Base-by-base conservation (phyloP, 2,888 invertebrate species). In the Stenchaetothrips biformis region DNA sequence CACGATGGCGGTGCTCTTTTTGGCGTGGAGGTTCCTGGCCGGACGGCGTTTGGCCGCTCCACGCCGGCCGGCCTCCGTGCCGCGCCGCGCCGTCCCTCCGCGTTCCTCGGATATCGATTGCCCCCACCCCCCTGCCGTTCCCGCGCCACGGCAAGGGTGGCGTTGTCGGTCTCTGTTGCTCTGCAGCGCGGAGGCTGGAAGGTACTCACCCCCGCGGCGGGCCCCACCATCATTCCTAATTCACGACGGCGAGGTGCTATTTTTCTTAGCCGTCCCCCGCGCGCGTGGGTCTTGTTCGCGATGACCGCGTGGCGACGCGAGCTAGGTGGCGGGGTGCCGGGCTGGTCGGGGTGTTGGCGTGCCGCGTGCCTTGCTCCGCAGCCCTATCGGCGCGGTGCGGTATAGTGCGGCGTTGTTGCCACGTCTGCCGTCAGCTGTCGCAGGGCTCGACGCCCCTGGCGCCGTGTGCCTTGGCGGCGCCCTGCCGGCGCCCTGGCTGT, bases 391-490 rank as follows among this genome's bases (percentile, higher is more conserved):
- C 37, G 37, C 4, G 37, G 37, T 37, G 37, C 37, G 2, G 37
- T 4, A 16, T 7, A 9, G 67, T 67, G 67, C 67, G n/a, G 67
- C 67, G 67, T n/a, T 21, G 67, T 67, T 67, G 67, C 67, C 67
- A 67, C 21, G 25, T 59, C 59, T 59, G 67, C 67, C 6, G 67
- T 67, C 67, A 67, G 67, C 67, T 67, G 67, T 67, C 67, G 67
- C 25, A 21, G 67, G 6, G 67, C 67, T 67, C 67, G 67, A 21
- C 59, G 13, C 13, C 59, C 11, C 37, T 37, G 37, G 37, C 37
- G 37, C 37, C 37, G 37, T 37, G 37, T 37, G 37, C 37, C 37
- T 37, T 37, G 37, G n/a, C n/a, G n/a, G n/a, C n/a, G n/a, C n/a
- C n/a, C n/a, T n/a, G n/a, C n/a, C n/a, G n/a, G n/a, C n/a, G n/a